These are phyloP conservation scores for Chrosomus eos DNA, from an alignment of 2,797 vertebrate species.

Conservation along the genomic window DNA sequence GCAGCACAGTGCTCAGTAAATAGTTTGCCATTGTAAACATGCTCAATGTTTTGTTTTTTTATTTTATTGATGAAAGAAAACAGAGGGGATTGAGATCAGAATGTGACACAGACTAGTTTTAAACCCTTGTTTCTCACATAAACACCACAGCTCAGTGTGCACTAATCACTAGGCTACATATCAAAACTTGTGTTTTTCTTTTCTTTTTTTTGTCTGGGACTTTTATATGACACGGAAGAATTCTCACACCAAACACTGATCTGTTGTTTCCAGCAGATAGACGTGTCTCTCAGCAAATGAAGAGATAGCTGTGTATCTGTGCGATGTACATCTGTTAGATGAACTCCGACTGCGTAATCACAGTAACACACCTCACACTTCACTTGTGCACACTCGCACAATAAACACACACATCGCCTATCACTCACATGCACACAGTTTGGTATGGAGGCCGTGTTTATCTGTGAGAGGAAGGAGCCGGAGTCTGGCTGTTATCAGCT, in stretches of 20 bases:
- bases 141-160: neutral
- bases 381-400: constrained; percentile 39
- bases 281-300: constrained; percentile 15
- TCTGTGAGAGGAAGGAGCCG: constrained; percentile 72
- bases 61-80: neutral
- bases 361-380: constrained; percentile 29
- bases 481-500: constrained; percentile 72
- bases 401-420: constrained; percentile 23
- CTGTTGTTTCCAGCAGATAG: constrained; percentile 20
- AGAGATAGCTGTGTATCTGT: constrained; percentile 19
- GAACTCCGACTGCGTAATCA: constrained; percentile 40
- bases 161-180: neutral
- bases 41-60: neutral
- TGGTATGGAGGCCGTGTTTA: constrained; percentile 56
- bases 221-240: neutral
- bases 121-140: neutral
- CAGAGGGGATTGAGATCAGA: neutral
- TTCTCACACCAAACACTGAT: constrained; percentile 24
- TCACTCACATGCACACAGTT: constrained; percentile 51
- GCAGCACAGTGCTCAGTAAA: neutral
- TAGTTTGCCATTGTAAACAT: neutral
- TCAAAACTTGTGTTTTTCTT: neutral
- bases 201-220: neutral
- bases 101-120: neutral
- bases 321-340: constrained; percentile 25